phyloP scores from a whole-genome alignment of 2,113 vertebrate genomes.

The Vulpes lagopus region DNA sequence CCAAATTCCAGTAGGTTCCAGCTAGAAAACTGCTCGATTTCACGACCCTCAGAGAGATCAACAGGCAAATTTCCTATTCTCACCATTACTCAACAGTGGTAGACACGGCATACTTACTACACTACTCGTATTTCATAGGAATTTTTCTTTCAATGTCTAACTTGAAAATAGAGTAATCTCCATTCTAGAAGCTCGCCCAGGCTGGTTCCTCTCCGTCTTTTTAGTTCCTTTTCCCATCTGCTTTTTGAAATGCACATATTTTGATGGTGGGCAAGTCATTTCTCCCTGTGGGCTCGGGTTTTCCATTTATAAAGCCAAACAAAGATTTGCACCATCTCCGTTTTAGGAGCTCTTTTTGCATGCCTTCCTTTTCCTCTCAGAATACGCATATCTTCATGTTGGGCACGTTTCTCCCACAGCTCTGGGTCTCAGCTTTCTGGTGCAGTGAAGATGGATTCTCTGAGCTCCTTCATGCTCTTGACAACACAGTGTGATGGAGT shows the following conservation, averaged over 20 bases:
- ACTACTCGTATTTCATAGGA: neutral
- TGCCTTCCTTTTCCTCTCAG: neutral
- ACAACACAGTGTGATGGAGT: neutral
- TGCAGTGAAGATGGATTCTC: neutral
- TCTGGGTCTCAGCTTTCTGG: neutral
- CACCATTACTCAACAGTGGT: neutral
- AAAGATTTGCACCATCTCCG: neutral
- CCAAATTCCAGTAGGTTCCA: neutral
- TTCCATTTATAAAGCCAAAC: constrained; percentile 24
- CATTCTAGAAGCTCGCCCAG: neutral
- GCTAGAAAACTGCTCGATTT: constrained; percentile 42
- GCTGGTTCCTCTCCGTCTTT: neutral
- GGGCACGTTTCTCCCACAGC: neutral
- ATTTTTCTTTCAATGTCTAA: neutral
- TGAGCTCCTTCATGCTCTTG: neutral
- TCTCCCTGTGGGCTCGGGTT: neutral
- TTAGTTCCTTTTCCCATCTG: neutral
- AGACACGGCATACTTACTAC: neutral
- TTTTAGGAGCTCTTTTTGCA: constrained; percentile 21
- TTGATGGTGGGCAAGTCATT: constrained; percentile 16
- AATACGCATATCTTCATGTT: neutral
- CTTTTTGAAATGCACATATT: neutral
- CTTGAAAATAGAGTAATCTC: neutral
- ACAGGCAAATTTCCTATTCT: neutral
- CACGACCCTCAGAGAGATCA: neutral